Conservation (phyloP, 2,113 vertebrate species). For the Stomatorhinus ivindoensis region DNA sequence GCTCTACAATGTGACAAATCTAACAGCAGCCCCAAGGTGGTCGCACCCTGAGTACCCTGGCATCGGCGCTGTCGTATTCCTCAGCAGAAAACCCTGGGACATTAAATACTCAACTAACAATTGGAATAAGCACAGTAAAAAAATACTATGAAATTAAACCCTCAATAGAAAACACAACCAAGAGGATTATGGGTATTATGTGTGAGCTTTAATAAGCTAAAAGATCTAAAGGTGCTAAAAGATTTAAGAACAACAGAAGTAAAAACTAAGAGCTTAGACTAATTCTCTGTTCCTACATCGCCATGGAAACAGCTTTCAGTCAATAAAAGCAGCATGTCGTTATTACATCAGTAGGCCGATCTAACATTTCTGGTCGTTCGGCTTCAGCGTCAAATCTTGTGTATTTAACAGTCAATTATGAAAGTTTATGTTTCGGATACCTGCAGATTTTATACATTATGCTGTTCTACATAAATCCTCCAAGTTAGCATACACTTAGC, state of each 20-base stretch:
- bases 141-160: background rate
- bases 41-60: background rate
- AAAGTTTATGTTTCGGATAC: background rate
- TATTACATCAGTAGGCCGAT: background rate
- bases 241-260: background rate
- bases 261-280: background rate
- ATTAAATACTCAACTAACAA: background rate
- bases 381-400: background rate
- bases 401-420: background rate
- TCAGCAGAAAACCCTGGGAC: background rate
- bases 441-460: background rate
- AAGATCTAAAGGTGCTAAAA: background rate
- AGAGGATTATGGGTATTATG: background rate
- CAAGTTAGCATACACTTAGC: background rate
- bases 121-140: background rate
- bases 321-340: background rate
- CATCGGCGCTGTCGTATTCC: background rate
- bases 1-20: background rate
- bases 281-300: background rate
- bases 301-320: background rate
- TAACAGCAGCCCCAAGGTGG: background rate
- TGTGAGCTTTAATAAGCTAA: background rate
- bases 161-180: background rate
- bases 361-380: background rate
- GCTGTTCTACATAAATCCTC: background rate